Evolutionary conservation across 92 coral and sea anemone genomes (phyloP), one percentile per base, ranked within the genome.

Genomic region (Porites evermanni): DNA sequence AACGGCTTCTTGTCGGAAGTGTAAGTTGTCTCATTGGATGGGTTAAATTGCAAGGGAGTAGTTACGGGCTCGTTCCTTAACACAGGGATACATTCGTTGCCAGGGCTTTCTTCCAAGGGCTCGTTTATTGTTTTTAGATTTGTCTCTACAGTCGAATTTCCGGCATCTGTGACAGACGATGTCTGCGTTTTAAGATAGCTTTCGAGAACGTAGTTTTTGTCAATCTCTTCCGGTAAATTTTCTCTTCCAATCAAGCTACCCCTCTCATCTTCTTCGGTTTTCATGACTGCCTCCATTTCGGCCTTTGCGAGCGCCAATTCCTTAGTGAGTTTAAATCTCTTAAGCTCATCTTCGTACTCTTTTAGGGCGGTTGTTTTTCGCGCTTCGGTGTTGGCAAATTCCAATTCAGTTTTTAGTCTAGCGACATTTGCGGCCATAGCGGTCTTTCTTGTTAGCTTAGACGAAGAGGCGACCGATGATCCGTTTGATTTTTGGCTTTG

Each of bases 231-330:
- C 18, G 77, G 86, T 72, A 72, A 44, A 4, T 72, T 47, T 72
- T 21, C 74, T 23, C 50, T 69, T 47, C 58, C 77, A 11, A 4
- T 60, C 2, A 51, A 66, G 18, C 9, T 24, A n/a, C 11, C 26
- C 5, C 23, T 66, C 23, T 77, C 70, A 32, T 38, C 82, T 56
- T 77, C 75, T 72, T 82, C 78, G 14, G 67, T 51, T 74, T 82
- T 82, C 10, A 71, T 80, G 6, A 80, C 59, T 26, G 84, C 75
- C 74, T 80, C 73, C 75, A 71, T 52, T 70, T 82, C 70, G 18
- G 86, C 78, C 69, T 54, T 82, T 2, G 78, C 78, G 53, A 82
- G 86, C 53, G 70, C 78, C 77, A 82, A 71, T 19, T 82, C 67
- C 54, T 82, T 70, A 61, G 77, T 63, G 0, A 82, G 66, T 82